Evolutionary conservation across 2,113 vertebrate species (phyloP).

Genomic region (Archocentrus centrarchus): DNA sequence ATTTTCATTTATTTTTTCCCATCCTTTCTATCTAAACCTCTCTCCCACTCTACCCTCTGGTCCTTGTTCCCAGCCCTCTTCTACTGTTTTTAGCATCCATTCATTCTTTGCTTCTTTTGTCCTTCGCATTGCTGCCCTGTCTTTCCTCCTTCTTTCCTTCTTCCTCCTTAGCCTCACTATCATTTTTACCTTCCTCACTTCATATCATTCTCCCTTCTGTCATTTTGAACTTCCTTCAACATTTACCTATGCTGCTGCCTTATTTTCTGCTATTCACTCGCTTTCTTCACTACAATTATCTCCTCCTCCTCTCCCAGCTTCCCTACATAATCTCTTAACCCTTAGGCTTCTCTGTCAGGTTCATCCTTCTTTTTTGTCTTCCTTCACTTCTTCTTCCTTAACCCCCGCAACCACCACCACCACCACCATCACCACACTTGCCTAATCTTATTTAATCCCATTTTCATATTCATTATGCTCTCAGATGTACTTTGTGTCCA

Average conservation of each 20-base stretch:
- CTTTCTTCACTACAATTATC: neutral
- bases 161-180: neutral
- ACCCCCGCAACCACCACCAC: neutral
- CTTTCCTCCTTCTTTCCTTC: neutral
- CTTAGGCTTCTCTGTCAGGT: neutral
- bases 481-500: neutral
- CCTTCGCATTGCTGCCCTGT: neutral
- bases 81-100: neutral
- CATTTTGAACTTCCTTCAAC: neutral
- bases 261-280: neutral
- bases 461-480: conserved; percentile 10
- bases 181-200: neutral
- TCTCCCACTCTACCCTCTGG: neutral
- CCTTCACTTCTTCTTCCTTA: neutral
- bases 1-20: neutral
- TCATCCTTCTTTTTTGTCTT: neutral
- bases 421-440: neutral
- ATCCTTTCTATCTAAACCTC: neutral
- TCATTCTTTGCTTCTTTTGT: neutral
- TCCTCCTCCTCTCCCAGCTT: neutral
- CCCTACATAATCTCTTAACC: neutral
- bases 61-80: neutral
- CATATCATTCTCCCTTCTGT: neutral
- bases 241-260: neutral
- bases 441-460: conserved; percentile 5